phyloP scores from a whole-genome alignment of 2,797 vertebrate species.

The Bradypus variegatus region DNA sequence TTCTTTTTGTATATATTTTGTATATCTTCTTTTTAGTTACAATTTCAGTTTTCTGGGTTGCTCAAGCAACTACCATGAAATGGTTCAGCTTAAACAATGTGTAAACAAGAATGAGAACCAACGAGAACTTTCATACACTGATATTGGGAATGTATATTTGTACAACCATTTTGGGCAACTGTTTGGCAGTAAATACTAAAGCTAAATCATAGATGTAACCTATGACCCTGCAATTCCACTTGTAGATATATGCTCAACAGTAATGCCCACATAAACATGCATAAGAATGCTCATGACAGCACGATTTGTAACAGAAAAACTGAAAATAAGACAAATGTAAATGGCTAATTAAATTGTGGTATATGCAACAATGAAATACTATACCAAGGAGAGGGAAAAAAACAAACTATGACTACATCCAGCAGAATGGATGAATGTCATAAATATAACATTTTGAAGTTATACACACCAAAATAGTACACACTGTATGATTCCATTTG shows the following conservation, averaged over 20 bases:
- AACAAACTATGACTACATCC: not conserved
- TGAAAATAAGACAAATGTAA: constrained; percentile 9
- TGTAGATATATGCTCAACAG: not conserved
- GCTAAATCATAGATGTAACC: not conserved
- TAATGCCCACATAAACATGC: not conserved
- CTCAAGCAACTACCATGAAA: no score
- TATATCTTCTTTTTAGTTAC: no score
- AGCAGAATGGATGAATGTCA: not conserved
- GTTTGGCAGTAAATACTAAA: not conserved
- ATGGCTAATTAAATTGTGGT: not conserved
- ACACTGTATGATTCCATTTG: not conserved
- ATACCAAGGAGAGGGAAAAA: not conserved
- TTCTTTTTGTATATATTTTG: no score
- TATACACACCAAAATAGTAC: not conserved
- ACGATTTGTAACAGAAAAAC: constrained; percentile 3
- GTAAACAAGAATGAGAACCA: not conserved
- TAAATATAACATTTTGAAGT: not conserved
- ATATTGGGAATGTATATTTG: not conserved
- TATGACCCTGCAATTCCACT: not conserved
- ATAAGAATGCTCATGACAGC: not conserved
- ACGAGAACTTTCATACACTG: not conserved
- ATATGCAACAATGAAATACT: not conserved
- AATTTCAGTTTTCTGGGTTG: no score
- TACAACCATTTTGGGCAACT: not conserved
- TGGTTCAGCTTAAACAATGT: not conserved